phyloP scores from a whole-genome alignment of 2,797 vertebrate genomes.

The Setipinna tenuifilis region DNA sequence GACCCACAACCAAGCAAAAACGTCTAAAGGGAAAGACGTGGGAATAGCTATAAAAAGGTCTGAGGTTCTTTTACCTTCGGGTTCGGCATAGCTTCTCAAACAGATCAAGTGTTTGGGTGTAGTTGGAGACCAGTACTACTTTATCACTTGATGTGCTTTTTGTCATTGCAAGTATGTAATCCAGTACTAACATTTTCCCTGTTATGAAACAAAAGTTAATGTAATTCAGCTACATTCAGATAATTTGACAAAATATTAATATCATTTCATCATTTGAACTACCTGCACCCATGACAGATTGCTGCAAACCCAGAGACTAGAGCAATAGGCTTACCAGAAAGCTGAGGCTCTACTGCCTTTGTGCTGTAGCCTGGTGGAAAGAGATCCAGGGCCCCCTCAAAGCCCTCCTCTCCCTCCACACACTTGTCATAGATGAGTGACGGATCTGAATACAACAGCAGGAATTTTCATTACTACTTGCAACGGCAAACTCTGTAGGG shows the following conservation, averaged over 20 bases:
- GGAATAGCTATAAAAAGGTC: not conserved
- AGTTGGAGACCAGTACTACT: constrained; percentile 96
- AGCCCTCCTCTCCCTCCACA: constrained; percentile 87
- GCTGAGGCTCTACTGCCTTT: constrained; percentile 89
- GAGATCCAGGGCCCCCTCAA: constrained; percentile 84
- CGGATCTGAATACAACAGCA: constrained; percentile 79
- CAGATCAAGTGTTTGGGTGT: constrained; percentile 95
- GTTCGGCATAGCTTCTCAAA: constrained; percentile 94
- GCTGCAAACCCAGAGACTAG: too few species aligned
- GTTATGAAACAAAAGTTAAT: constrained; percentile 29
- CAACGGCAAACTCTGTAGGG: not conserved
- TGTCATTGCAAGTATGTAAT: constrained; percentile 94
- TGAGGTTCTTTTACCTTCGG: constrained; percentile 78
- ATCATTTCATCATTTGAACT: not conserved
- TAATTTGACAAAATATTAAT: not conserved
- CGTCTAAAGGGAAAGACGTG: not conserved
- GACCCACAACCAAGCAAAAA: not conserved
- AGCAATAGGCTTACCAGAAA: constrained; percentile 83
- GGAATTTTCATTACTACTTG: not conserved
- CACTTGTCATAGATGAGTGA: constrained; percentile 93
- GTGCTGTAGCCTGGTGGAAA: constrained; percentile 86
- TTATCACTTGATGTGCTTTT: constrained; percentile 89
- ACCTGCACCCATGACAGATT: not conserved
- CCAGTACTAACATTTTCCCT: constrained; percentile 97
- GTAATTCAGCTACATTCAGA: not conserved